Evolutionary conservation across 2,888 invertebrate genomes (phyloP), one percentile per base, ranked within the genome.

Genomic region (Agelastica alni): DNA sequence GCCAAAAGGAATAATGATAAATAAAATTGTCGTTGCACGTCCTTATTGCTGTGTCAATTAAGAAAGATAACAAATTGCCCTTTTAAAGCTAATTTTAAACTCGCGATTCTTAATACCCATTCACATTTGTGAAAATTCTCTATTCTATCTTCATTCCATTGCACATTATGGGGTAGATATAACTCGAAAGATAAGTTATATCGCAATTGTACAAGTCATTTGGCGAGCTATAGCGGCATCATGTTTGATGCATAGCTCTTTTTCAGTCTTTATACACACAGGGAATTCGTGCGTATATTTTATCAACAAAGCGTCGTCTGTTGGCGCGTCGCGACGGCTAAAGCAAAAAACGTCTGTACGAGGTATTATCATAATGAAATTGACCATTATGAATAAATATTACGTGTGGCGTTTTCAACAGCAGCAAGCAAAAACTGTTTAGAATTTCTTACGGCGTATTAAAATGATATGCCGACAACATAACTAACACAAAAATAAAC

Each of bases 191-290:
- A 72, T 74, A 73, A 72, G 68, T 73, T 71, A 72, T 70, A 66
- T 52, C 66, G 72, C 72, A 73, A 74, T 73, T 72, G 70, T 70
- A 70, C 64, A 70, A 74, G 74, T 73, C 73, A 70, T 74, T 74
- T 73, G 74, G 74, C 72, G 69, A 65, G 67, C 68, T 69, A 70
- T 68, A 69, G 69, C 67, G 67, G 70, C 64, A 61, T 54, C 58
- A 55, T 43, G 52, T 55, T 63, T 69, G 68, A 66, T 69, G 63
- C 64, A 69, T 67, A 60, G 66, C 65, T 51, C 48, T 61, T 54
- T 54, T 56, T 56, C 41, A 30, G 48, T 52, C 61, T 60, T 48
- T 59, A 62, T 63, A 66, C 57, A 60, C 51, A 63, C 44, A 64
- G 65, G 59, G 60, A 63, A 59, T 58, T 60, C 64, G 66, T 65